Evolutionary conservation across 2,888 invertebrate genomes (phyloP), one percentile per base, ranked within the genome.

Genomic region (Metallyticus violacea): DNA sequence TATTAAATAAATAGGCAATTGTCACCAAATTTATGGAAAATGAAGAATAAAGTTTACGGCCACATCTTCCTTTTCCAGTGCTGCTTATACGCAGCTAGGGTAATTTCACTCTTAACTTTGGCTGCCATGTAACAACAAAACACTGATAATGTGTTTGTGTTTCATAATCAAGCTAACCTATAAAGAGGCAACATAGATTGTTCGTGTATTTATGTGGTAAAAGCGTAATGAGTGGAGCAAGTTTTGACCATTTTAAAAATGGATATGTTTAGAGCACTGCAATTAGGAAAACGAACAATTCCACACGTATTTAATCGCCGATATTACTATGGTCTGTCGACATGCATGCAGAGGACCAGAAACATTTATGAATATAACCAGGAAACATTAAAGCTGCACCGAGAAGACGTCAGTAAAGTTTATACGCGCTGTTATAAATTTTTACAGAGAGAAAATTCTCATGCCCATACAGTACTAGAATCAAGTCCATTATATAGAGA

Each of bases 381-480:
- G 22, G 15, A 22, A 15, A 15, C 4, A 15, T 2, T 62, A 22
- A 62, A 62, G 2, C 0, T 62, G 15, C 15, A 9, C 40, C 40
- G 22, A 15, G 2, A 62, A 62, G 22, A 62, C 6, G 40, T 3
- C 3, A 62, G 22, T 22, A 62, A 15, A 4, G 22, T 62, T 15
- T 62, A 22, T 62, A 22, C 15, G 22, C 40, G 40, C 22, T 62
- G 3, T 9, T 15, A 15, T 62, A 62, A 4, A 15, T 62, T 62
- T 22, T 62, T 4, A 62, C 15, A 0, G 15, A 62, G 40, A 62
- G 88, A 88, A 78, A 88, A 88, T 79, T 26, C 22, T 5, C 85
- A 85, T 86, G 88, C 88, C 3, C 85, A 88, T 79, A 0, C 15
- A 7, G 79, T 88, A 7, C 77, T 88, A 86, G 85, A 88, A 79